Conservation (phyloP, 2,888 invertebrate species). For the Amaurobius ferox region DNA sequence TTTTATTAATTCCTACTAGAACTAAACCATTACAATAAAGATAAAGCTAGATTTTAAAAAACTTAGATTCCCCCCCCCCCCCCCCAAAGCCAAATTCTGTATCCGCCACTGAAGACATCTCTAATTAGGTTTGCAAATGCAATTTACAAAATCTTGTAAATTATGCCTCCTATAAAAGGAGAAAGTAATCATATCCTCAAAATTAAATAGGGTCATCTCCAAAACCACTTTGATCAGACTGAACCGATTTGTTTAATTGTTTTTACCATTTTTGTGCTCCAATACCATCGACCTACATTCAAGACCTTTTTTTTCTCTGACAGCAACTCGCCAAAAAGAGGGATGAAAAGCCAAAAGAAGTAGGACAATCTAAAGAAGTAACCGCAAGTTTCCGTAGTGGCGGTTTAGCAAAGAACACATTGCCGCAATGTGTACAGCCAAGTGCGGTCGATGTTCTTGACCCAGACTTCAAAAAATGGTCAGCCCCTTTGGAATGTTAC, state of each 20-base stretch:
- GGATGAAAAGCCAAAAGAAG: neutral
- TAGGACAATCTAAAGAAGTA: neutral
- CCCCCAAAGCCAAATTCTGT: too few relatives aligned
- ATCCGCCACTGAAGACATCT: too few relatives aligned
- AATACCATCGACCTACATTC: neutral
- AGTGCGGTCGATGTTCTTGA: neutral
- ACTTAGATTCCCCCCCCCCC: too few relatives aligned
- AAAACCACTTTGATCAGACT: neutral
- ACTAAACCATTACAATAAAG: too few relatives aligned
- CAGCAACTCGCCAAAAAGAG: neutral
- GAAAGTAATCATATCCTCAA: neutral
- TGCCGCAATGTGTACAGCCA: neutral
- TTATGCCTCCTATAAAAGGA: too few relatives aligned
- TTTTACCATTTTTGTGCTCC: neutral
- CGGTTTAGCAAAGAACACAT: neutral
- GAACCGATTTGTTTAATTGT: neutral
- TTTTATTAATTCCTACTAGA: too few relatives aligned
- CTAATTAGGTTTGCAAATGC: too few relatives aligned
- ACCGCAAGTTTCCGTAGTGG: neutral
- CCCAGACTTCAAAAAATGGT: neutral
- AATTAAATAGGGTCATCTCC: neutral
- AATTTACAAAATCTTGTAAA: too few relatives aligned
- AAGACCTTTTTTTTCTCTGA: neutral
- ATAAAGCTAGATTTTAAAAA: too few relatives aligned
- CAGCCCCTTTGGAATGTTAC: neutral